phyloP scores from a whole-genome alignment of 2,888 invertebrate genomes.

The Tinea semifulvella region DNA sequence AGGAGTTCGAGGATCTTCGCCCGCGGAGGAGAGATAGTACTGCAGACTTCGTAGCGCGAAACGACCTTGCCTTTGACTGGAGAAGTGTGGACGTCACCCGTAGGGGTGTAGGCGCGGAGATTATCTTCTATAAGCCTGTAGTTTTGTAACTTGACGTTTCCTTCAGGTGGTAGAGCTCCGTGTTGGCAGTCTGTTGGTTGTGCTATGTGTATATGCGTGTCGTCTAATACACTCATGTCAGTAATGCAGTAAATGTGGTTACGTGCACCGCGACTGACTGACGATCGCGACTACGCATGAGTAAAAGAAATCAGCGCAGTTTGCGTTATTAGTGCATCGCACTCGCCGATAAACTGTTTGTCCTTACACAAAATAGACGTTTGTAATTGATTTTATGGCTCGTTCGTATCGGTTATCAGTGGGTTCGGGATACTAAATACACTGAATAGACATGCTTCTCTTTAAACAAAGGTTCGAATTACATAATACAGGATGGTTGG shows the following conservation, averaged over 20 bases:
- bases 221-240: conserved; percentile 26
- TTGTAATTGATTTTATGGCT: not conserved
- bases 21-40: conserved; percentile 43
- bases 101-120: conserved; percentile 46
- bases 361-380: not conserved
- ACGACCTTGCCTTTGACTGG: conserved; percentile 44
- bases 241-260: too few relatives aligned
- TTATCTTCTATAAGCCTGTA: conserved; percentile 45
- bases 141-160: conserved; percentile 45
- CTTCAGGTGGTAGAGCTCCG: conserved; percentile 40
- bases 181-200: conserved; percentile 29
- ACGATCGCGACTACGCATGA: too few relatives aligned
- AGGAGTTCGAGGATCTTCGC: conserved; percentile 49
- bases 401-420: not conserved
- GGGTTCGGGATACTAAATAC: too few relatives aligned
- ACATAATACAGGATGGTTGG: too few relatives aligned
- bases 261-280: too few relatives aligned
- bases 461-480: too few relatives aligned
- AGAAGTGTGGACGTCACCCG: conserved; percentile 44
- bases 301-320: too few relatives aligned
- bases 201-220: conserved; percentile 18
- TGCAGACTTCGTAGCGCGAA: conserved; percentile 42
- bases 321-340: not conserved
- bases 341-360: too few relatives aligned
- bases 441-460: too few relatives aligned